A percentile compares a stretch with the other conserved stretches of the same genome.
Conservation (phyloP, 2,113 vertebrate species). For the Herpetotheres cachinnans region DNA sequence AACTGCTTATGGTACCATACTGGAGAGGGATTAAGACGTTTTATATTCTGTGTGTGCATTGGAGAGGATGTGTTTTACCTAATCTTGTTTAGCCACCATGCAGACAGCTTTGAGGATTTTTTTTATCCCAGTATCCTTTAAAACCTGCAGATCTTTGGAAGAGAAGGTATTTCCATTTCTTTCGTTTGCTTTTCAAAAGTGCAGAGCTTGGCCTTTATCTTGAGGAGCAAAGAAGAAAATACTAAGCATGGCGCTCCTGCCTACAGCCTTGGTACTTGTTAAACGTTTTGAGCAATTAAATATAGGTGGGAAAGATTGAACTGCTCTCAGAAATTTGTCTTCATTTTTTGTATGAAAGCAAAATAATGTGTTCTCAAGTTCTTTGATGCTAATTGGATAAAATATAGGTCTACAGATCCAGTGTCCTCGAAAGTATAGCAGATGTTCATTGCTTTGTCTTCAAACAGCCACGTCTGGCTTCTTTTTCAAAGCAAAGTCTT, state of each 20-base stretch:
- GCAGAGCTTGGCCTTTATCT: conserved; percentile 67
- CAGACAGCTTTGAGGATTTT: conserved; percentile 80
- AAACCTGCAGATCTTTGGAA: conserved; percentile 74
- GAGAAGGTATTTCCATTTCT: conserved; percentile 76
- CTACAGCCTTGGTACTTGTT: conserved; percentile 77
- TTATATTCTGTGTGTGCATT: conserved; percentile 81
- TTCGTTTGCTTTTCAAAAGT: conserved; percentile 61
- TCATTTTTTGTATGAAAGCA: not conserved
- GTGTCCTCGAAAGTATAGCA: conserved; percentile 58
- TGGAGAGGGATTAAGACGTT: conserved; percentile 72
- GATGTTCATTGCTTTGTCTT: conserved; percentile 52
- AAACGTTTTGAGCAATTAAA: conserved; percentile 77
- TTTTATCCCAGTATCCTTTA: conserved; percentile 71
- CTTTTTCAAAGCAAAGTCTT: conserved; percentile 7
- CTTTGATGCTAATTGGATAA: conserved; percentile 72
- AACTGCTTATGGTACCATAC: conserved; percentile 32
- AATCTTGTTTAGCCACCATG: conserved; percentile 85
- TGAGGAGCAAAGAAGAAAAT: conserved; percentile 55
- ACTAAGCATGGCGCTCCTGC: conserved; percentile 67
- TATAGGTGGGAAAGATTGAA: not conserved
- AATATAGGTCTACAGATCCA: conserved; percentile 55
- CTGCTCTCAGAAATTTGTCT: conserved; percentile 17
- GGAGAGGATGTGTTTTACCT: conserved; percentile 84
- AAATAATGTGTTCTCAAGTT: conserved; percentile 20
- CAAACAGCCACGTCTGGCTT: conserved; percentile 14